Evolutionary conservation across 2,888 invertebrate species (phyloP).

Genomic region (Tridacna crocea): DNA sequence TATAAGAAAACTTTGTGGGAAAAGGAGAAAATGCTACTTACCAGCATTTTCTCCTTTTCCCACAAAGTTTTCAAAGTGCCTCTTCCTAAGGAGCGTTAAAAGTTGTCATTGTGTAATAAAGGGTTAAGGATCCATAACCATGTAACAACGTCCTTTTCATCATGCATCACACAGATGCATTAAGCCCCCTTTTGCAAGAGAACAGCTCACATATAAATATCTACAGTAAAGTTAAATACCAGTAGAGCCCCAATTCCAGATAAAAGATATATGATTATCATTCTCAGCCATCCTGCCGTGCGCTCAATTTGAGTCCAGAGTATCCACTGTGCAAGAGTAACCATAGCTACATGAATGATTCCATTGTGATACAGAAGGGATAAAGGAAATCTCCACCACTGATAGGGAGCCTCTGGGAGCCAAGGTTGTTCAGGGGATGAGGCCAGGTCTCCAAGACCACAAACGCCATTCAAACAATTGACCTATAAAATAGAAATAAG

Average conservation of each 20-base stretch:
- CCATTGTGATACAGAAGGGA: constrained; percentile 74
- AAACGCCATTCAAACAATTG: constrained; percentile 69
- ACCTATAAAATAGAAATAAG: constrained; percentile 60
- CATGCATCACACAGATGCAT: no score
- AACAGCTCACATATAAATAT: no score
- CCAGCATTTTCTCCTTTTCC: no score
- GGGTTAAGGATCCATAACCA: no score
- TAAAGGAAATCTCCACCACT: constrained; percentile 76
- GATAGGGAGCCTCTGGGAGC: constrained; percentile 63
- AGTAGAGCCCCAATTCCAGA: constrained; percentile 70
- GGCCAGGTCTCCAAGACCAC: constrained; percentile 54
- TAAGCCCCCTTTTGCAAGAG: no score
- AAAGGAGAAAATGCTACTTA: no score
- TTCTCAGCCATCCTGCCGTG: constrained; percentile 74
- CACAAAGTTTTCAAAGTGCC: no score
- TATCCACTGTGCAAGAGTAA: constrained; percentile 64
- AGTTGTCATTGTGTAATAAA: no score
- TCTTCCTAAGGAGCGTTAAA: no score
- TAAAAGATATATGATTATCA: constrained; percentile 69
- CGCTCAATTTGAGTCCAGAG: constrained; percentile 72
- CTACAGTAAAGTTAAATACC: constrained; percentile 41
- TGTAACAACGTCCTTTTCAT: no score
- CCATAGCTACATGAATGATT: constrained; percentile 67
- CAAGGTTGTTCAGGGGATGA: constrained; percentile 62
- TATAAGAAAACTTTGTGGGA: no score